Evolutionary conservation across 2,797 vertebrate genomes (phyloP), one percentile per base, ranked within the genome.

Genomic region (Corythornis leucogaster): DNA sequence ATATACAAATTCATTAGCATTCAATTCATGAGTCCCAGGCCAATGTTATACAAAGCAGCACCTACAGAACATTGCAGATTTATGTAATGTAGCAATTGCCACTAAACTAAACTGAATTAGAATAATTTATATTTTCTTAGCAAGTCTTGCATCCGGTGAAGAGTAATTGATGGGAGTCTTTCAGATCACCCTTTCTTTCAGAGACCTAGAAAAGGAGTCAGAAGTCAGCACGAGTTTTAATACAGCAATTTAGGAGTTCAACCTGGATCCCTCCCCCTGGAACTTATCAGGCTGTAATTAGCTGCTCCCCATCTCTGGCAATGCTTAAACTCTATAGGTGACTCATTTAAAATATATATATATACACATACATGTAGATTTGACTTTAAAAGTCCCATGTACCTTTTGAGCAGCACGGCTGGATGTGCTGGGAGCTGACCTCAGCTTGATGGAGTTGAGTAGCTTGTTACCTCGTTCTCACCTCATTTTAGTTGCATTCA

Each of bases 321-420:
- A 28, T 22, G 13, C 30, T 73, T 48, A 48, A 76, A 30, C 5
- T 55, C 40, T 21, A 5, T 12, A 77, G 63, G 51, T 84, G 75
- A 42, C 55, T 90, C 75, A 30, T 66, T 86, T 26, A 6, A 46
- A 92, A 53, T 0, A 1, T 7, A 17, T 24, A 45, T n/a, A 77
- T 6, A 58, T 6, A 20, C 3, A 24, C 0, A 1, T 5, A 18
- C 2, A 21, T 0, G 0, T 17, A 69, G 45, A 35, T 77, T 82
- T 90, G 38, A 15, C 33, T 89, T 80, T 25, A 66, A 81, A 69
- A 51, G 40, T 59, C 61, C 48, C 42, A 13, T 3, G 7, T 33
- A 24, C 31, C 35, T 61, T 48, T 46, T 19, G 57, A 61, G 57
- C 5, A 4, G 28, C 54, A 35, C 68, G 70, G 64, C 87, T 92